These are phyloP conservation scores for Saxidomus purpurata DNA, from an alignment of 1,140 invertebrate genomes.

Conservation along the genomic window DNA sequence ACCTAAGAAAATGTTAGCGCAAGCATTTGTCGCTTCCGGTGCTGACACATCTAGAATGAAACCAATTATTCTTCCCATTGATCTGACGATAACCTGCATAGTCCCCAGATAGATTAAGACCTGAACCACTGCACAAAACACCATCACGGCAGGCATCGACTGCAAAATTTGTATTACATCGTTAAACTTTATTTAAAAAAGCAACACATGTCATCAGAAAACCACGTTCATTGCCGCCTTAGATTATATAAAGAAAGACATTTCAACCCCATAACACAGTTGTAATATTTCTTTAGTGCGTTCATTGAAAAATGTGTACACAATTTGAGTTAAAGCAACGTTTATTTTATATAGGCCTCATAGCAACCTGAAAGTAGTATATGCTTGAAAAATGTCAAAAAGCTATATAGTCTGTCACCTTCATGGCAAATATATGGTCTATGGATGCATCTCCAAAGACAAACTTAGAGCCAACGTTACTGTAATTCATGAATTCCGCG, in stretches of 20 bases:
- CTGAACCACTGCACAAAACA: constrained; percentile 20
- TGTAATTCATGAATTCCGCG: constrained; percentile 1
- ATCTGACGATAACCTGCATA: neutral
- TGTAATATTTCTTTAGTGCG: too few relatives aligned
- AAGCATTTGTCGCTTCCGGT: constrained; percentile 17
- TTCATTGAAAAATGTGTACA: too few relatives aligned
- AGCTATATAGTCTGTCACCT: neutral
- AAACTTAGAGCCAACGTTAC: neutral
- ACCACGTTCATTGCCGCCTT: too few relatives aligned
- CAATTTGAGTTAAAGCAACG: too few relatives aligned
- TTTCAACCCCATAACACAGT: too few relatives aligned
- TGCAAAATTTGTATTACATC: too few relatives aligned
- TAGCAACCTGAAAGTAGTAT: too few relatives aligned
- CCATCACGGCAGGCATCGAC: neutral
- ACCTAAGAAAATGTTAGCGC: constrained; percentile 25
- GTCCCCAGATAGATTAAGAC: constrained; percentile 7
- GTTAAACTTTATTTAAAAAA: too few relatives aligned
- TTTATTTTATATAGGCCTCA: too few relatives aligned
- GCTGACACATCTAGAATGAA: constrained; percentile 18
- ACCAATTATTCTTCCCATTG: neutral
- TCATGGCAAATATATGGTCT: neutral
- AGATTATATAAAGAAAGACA: too few relatives aligned
- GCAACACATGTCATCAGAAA: too few relatives aligned
- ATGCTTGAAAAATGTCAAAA: too few relatives aligned
- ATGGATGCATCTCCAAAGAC: neutral